Evolutionary conservation across 2,797 vertebrate genomes (phyloP).

Genomic region (Chelon labrosus): DNA sequence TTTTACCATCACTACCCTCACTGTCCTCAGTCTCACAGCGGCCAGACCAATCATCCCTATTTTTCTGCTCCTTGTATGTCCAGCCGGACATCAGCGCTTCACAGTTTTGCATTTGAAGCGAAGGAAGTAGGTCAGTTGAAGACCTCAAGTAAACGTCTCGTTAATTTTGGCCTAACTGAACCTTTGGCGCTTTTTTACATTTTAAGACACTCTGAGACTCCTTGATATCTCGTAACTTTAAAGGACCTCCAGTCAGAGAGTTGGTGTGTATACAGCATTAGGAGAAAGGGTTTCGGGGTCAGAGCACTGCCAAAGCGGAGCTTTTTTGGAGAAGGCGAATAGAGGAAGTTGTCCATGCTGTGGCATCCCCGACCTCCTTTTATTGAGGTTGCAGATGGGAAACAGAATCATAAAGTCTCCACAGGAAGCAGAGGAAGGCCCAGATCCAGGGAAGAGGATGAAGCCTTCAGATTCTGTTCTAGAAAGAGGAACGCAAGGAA

Average conservation of each 20-base stretch:
- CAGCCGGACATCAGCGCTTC: not conserved
- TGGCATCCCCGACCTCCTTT: slow-evolving; percentile 60
- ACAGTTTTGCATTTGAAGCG: not conserved
- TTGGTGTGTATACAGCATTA: slow-evolving; percentile 35
- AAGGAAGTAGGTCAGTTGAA: not conserved
- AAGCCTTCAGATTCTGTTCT: slow-evolving; percentile 28
- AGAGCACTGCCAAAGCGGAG: slow-evolving; percentile 42
- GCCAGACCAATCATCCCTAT: not conserved
- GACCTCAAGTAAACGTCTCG: not conserved
- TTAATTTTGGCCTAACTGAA: not conserved
- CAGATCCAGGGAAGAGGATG: slow-evolving; percentile 48
- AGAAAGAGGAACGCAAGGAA: slow-evolving; percentile 29
- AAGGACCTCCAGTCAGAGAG: slow-evolving; percentile 23
- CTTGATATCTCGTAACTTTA: slow-evolving; percentile 11
- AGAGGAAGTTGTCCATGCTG: slow-evolving; percentile 59
- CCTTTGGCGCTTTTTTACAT: not conserved
- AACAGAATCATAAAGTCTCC: slow-evolving; percentile 60
- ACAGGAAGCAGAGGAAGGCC: slow-evolving; percentile 63
- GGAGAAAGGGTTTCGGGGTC: slow-evolving; percentile 41
- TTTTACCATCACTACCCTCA: not conserved
- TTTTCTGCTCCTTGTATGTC: not conserved
- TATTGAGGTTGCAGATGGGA: slow-evolving; percentile 62
- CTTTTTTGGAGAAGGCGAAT: slow-evolving; percentile 42
- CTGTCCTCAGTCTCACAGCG: not conserved
- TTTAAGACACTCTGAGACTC: not conserved